Conservation (phyloP, 92 coral and sea anemone species). For the Phenganax stokvisi region DNA sequence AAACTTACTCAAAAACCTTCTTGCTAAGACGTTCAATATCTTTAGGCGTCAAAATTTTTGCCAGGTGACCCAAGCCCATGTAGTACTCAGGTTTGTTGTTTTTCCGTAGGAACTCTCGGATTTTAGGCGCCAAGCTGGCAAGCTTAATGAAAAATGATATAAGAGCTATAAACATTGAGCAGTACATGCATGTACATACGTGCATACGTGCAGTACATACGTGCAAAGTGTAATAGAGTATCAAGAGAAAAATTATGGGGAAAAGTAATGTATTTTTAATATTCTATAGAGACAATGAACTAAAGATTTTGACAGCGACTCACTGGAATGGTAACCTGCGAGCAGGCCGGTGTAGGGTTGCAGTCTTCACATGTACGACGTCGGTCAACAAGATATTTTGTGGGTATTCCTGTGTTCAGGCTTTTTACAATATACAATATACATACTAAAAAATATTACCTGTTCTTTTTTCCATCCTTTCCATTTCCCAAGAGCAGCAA, state of each 20-base stretch:
- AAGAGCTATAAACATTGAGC: neutral
- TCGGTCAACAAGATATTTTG: neutral
- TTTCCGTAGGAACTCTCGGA: constrained; percentile 60
- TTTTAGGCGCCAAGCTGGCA: constrained; percentile 74
- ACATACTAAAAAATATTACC: constrained; percentile 43
- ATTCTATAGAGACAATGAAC: too few species aligned
- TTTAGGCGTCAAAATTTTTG: constrained; percentile 59
- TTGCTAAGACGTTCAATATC: constrained; percentile 64
- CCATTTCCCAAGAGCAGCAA: constrained; percentile 93
- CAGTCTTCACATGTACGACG: neutral
- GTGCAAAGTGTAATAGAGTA: too few species aligned
- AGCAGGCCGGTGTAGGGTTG: too few species aligned
- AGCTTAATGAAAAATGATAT: constrained; percentile 46
- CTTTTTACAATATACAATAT: neutral
- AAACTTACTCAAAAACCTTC: constrained; percentile 72
- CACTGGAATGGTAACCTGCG: too few species aligned
- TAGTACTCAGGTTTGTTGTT: constrained; percentile 55
- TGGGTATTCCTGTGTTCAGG: neutral
- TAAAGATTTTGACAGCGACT: too few species aligned
- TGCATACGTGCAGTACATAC: too few species aligned
- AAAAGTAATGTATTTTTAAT: too few species aligned
- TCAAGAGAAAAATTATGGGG: too few species aligned
- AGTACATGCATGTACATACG: neutral
- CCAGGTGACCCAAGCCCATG: constrained; percentile 86
- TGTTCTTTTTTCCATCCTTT: constrained; percentile 86